phyloP scores from a whole-genome alignment of 2,113 vertebrate species.

The Aegithalos caudatus region DNA sequence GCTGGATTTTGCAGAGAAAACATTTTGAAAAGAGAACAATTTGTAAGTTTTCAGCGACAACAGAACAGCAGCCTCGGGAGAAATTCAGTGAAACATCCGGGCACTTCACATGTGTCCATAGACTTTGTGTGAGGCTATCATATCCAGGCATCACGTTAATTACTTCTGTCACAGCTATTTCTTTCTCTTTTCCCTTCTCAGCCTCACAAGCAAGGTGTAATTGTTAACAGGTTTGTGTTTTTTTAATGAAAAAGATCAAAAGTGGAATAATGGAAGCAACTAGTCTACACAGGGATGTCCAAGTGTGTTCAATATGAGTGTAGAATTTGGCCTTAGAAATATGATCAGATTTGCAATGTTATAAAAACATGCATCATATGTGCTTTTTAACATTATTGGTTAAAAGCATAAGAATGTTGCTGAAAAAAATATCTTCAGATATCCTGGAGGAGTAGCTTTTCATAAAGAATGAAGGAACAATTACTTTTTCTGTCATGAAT shows the following conservation, averaged over 20 bases:
- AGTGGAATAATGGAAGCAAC: not conserved
- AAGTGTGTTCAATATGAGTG: accelerated
- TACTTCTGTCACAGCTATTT: not conserved
- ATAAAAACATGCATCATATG: not conserved
- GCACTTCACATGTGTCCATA: not conserved
- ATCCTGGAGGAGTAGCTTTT: not conserved
- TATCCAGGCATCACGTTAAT: not conserved
- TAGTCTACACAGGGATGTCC: accelerated
- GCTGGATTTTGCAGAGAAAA: not conserved
- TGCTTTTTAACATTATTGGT: too few relatives aligned
- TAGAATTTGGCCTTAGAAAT: not conserved
- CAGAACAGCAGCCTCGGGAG: not conserved
- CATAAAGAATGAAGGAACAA: not conserved
- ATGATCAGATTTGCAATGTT: not conserved
- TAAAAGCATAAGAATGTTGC: not conserved
- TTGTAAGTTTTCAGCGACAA: accelerated
- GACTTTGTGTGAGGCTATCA: not conserved
- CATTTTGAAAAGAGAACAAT: not conserved
- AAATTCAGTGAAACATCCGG: not conserved
- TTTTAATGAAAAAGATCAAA: not conserved
- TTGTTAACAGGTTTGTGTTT: not conserved
- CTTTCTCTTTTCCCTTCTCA: not conserved
- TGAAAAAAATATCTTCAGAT: not conserved
- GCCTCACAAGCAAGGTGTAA: not conserved
- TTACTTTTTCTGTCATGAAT: not conserved